Evolutionary conservation across 2,888 invertebrate genomes (phyloP), one percentile per base, ranked within the genome.

Genomic region (Drosophila meridiana): DNA sequence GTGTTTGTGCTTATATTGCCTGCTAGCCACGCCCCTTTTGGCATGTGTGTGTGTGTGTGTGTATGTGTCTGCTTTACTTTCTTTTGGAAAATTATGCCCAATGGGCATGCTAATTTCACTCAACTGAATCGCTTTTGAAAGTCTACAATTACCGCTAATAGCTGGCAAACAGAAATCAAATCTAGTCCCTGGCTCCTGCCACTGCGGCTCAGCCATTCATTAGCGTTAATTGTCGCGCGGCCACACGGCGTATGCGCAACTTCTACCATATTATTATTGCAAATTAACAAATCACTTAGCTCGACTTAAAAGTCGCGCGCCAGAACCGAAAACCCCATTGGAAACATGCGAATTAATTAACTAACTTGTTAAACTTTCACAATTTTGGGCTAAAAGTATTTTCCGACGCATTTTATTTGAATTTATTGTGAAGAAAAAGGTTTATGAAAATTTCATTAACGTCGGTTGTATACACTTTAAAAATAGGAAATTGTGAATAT

Each of bases 31-130:
- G 79, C 72, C 79, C 72, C 68, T 55, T 57, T 48, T 47, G 43
- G 34, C 38, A 20, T 36, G 32, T 47, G 34, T 59, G 55, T 61
- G 58, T 64, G 28, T 68, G 42, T 50, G 30, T 9, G 56, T 56
- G 8, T 26, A 43, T 65, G 45, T 57, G 61, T 62, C 13, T 8
- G 50, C 64, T 48, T 61, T 60, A 52, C 32, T 71, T 76, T 77
- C 69, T 69, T 77, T 64, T 59, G 64, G 69, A 72, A 84, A 89
- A 87, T 85, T 80, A 87, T 82, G 76, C 87, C 82, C 87, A 76
- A 47, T 59, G 87, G 87, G 87, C 82, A 83, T 82, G 77, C 86
- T 87, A 87, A 87, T 87, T 85, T 89, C 87, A 87, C 77, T 85
- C 80, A 77, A 55, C 66, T 60, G 71, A 78, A 75, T 75, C 82